Base-by-base conservation (phyloP, 2,797 vertebrate species). In the Anniella stebbinsi region DNA sequence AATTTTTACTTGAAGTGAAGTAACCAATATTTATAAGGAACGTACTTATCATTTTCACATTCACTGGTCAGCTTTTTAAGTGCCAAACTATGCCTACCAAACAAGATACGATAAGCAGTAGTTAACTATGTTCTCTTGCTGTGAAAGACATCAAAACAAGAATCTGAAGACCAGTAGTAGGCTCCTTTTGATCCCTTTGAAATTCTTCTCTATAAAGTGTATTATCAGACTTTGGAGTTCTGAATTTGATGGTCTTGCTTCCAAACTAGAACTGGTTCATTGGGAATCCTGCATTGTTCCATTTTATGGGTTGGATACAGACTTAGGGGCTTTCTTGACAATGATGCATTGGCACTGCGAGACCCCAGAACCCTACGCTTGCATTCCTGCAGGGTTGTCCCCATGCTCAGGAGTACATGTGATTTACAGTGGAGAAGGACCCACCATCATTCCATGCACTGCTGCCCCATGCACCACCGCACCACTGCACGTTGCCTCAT, bases 1-100 rank as follows among this genome's bases (percentile, higher is more conserved):
- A 92, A 15, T 75, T 94, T 92, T 90, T 48, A 48, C 70, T 78
- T 88, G 41, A 73, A 73, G 63, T 83, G 25, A 23, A 67, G 1
- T n/a, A 72, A 45, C 36, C 66, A 11, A 10, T 72, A 17, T 15
- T 77, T 89, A 89, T 73, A 54, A 41, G 48, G 10, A 77, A 30
- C 9, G 25, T 66, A 67, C 25, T 89, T 87, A 11, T 36, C 81
- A 72, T 84, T 88, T 72, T 33, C 28, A 45, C 72, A 33, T 23
- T 85, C 15, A 48, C 75, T 66, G 36, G 5, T 25, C 85, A 86
- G 69, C 11, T 63, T 60, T 21, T 66, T 10, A 25, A 12, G 48
- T 77, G 70, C 25, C 54, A 67, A 70, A 63, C 57, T 63, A 18
- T 86, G 28, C 77, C 54, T 2, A 85, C 28, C 36, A 81, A 86